phyloP scores from a whole-genome alignment of 2,113 vertebrate species.

The Irena cyanogastra region DNA sequence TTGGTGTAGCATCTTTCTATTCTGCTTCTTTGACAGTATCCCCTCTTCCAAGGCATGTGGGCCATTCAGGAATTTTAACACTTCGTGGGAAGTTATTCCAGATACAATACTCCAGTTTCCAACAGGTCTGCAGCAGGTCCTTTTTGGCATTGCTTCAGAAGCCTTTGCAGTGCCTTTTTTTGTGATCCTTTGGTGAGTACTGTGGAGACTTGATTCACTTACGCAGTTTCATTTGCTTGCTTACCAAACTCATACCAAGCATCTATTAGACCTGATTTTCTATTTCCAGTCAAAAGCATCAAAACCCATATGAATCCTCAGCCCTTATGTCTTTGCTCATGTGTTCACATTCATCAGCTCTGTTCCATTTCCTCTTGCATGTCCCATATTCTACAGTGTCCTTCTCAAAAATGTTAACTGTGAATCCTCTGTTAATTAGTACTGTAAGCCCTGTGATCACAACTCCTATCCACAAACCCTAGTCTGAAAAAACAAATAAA shows the following conservation, averaged over 20 bases:
- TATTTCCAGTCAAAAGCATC: background rate
- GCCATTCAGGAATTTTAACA: slow-evolving; percentile 83
- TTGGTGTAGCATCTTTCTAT: background rate
- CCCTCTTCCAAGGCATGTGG: slow-evolving; percentile 87
- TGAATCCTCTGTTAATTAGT: background rate
- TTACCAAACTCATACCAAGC: background rate
- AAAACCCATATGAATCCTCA: background rate
- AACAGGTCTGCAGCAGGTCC: slow-evolving; percentile 38
- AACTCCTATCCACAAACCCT: background rate
- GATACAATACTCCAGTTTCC: slow-evolving; percentile 69
- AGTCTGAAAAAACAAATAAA: background rate
- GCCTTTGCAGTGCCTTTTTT: slow-evolving; percentile 90
- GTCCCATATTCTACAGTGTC: background rate
- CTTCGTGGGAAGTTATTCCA: slow-evolving; percentile 84
- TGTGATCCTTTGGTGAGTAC: slow-evolving; percentile 85
- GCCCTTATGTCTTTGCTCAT: background rate
- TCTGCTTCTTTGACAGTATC: slow-evolving; percentile 72
- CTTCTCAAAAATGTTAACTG: background rate
- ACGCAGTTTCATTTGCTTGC: background rate
- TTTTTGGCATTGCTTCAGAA: slow-evolving; percentile 81
- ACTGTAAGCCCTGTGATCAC: background rate
- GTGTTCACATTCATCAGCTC: background rate
- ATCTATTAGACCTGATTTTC: background rate
- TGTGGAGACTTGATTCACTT: background rate
- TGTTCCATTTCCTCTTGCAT: background rate